Evolutionary conservation across 2,113 vertebrate genomes (phyloP).

Genomic region (Nyctereutes procyonoides): DNA sequence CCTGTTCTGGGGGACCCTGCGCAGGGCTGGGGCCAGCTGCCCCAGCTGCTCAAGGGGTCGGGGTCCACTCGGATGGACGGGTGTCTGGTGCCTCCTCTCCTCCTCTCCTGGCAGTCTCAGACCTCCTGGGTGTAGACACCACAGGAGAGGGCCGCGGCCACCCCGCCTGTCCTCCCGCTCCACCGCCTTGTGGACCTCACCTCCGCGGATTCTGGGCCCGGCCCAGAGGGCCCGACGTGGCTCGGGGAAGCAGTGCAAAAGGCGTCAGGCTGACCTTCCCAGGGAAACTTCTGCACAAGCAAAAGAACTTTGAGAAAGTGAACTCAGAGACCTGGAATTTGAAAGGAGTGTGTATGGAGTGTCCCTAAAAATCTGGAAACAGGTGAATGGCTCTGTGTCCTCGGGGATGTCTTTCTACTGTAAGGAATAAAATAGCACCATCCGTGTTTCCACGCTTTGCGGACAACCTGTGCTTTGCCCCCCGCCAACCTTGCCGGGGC

Average conservation of each 20-base stretch:
- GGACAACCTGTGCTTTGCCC: not conserved
- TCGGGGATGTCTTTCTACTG: not conserved
- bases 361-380: not conserved
- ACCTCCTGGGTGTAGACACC: not conserved
- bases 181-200: not conserved
- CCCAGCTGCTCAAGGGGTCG: not conserved
- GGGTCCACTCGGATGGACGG: not conserved
- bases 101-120: not conserved
- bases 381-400: not conserved
- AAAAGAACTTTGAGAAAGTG: not conserved
- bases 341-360: not conserved
- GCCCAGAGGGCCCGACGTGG: not conserved
- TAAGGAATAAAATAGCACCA: not conserved
- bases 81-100: not conserved
- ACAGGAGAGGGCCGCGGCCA: not conserved
- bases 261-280: not conserved
- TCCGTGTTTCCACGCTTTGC: not conserved
- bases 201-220: not conserved
- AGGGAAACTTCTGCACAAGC: not conserved
- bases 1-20: rapidly evolving
- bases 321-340: not conserved
- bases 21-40: rapidly evolving
- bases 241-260: not conserved
- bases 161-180: not conserved
- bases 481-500: not conserved